Conservation (phyloP, 1,140 invertebrate species). For the Drosophila tristis region DNA sequence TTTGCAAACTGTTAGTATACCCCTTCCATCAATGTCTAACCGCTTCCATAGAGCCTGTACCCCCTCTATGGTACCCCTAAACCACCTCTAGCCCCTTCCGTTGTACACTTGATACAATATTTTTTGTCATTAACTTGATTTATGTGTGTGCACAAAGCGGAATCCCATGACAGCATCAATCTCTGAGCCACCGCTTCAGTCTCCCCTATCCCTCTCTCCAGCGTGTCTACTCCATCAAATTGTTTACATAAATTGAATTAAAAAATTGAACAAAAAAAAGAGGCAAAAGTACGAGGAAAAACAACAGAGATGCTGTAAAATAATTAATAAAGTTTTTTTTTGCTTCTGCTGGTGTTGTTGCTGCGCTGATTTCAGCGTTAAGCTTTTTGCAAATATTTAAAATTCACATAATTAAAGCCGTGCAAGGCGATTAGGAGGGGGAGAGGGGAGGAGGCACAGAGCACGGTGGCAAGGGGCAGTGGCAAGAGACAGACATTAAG, state of each 20-base stretch:
- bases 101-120: slow-evolving; percentile 28
- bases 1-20: slow-evolving; percentile 16
- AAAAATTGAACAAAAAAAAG: slow-evolving; percentile 56
- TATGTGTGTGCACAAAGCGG: slow-evolving; percentile 64
- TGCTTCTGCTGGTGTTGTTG: neutral
- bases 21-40: too few species aligned
- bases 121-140: slow-evolving; percentile 82
- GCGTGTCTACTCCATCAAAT: slow-evolving; percentile 41
- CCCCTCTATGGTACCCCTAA: neutral
- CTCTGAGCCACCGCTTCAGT: slow-evolving; percentile 36
- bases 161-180: slow-evolving; percentile 49
- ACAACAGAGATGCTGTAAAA: slow-evolving; percentile 73
- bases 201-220: slow-evolving; percentile 27
- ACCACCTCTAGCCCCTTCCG: neutral
- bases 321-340: slow-evolving; percentile 81
- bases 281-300: slow-evolving; percentile 36
- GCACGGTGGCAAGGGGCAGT: neutral
- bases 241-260: slow-evolving; percentile 83
- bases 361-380: slow-evolving; percentile 73
- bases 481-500: slow-evolving; percentile 50
- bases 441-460: too few species aligned
- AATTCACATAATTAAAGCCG: slow-evolving; percentile 82
- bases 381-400: slow-evolving; percentile 82
- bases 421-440: slow-evolving; percentile 55
- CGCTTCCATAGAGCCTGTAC: too few species aligned